Base-by-base conservation (phyloP, 2,113 vertebrate species). In the Mungos mungo region DNA sequence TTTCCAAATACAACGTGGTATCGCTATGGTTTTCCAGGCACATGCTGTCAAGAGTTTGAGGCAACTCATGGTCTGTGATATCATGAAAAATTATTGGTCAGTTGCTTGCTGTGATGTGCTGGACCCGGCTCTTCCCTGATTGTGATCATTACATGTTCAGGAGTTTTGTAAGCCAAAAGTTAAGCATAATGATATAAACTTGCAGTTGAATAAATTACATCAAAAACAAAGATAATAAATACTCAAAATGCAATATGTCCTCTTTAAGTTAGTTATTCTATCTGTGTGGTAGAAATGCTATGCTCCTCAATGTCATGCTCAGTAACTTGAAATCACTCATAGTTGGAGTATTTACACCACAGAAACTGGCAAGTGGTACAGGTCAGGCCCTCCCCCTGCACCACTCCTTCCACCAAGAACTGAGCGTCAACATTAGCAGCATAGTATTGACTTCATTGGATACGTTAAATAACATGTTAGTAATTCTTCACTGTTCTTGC, bases 141-240 rank as follows among this genome's bases (percentile, higher is more conserved):
- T 25, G 14, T 12, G 33, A 29, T 23, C 7, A 27, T 50, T 45
- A 19, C 11, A 6, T 19, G 38, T 13, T 31, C 76, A 29, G 69
- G 63, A 84, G 66, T 21, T 31, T 33, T 50, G 52, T 25, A 31
- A 87, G 63, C 54, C 69, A 60, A 47, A 25, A 19, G 5, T 81
- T 84, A 74, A 15, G 45, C 38, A 45, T 5, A 27, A 80, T 6
- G 52, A 52, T 29, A 83, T 29, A 88, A 93, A 93, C 35, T 50
- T 60, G 35, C 74, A 29, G 82, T 21, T 77, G 41, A 86, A 80
- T 27, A 29, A 92, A 90, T 74, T 41, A 21, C 15, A 71, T 72
- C 66, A 72, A 74, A 52, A 71, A 88, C 33, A 81, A 71, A 92
- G 60, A 57, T 90, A 89, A 60, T 57, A 82, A 68, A 47, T 57